These are phyloP conservation scores for Pterophyllum scalare DNA, from an alignment of 2,113 vertebrate species.

Conservation along the genomic window DNA sequence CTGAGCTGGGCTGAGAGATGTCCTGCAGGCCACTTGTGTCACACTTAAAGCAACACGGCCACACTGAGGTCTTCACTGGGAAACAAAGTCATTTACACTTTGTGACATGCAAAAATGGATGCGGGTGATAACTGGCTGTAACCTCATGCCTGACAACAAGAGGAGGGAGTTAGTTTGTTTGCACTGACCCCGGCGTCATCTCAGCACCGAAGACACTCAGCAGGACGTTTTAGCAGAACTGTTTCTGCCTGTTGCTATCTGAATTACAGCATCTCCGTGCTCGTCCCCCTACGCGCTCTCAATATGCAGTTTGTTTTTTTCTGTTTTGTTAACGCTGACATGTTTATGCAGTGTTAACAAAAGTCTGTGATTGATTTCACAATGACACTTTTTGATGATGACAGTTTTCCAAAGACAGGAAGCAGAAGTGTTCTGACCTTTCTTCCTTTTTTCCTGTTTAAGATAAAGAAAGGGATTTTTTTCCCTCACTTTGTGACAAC, in stretches of 20 bases:
- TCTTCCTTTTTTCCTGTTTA: not conserved
- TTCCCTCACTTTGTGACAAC: not conserved
- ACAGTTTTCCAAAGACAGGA: not conserved
- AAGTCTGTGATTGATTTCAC: not conserved
- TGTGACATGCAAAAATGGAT: conserved; percentile 35
- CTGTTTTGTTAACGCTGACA: not conserved
- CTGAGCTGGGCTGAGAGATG: conserved; percentile 41
- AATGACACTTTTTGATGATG: not conserved
- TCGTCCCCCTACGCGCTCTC: not conserved
- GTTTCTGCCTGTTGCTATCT: conserved; percentile 25
- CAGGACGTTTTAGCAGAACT: conserved; percentile 8
- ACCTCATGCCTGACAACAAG: conserved; percentile 46
- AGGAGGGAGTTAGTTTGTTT: conserved; percentile 62
- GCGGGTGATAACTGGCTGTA: not conserved
- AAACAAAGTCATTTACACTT: conserved; percentile 45
- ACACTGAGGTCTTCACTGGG: conserved; percentile 33
- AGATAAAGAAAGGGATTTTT: not conserved
- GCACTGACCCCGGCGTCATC: conserved; percentile 35
- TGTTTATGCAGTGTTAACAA: not conserved
- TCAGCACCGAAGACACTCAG: not conserved
- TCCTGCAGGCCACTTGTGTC: conserved; percentile 52
- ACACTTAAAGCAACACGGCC: conserved; percentile 50
- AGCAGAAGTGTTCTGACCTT: not conserved
- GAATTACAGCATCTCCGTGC: conserved; percentile 1
- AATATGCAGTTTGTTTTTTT: conserved; percentile 22